Base-by-base conservation (phyloP, 2,888 invertebrate species). In the Dascillus cervinus region DNA sequence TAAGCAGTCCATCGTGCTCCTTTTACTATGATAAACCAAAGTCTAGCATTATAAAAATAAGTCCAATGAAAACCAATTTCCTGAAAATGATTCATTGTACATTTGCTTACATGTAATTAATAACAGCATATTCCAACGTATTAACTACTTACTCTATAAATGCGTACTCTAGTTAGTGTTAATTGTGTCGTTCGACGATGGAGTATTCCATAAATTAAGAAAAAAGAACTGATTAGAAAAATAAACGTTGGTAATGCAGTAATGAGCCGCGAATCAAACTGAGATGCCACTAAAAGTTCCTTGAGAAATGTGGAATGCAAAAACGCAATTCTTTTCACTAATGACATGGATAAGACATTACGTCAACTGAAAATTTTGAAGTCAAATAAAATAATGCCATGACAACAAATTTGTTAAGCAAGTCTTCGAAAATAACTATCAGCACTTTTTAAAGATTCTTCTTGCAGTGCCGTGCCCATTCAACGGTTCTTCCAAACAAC, bases 51-150 rank as follows among this genome's bases (percentile, higher is more conserved):
- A 26, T 59, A 60, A 38, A 59, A 60, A 31, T 49, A 60, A 3
- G 50, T 44, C 56, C 60, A 61, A 28, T 61, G 61, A 30, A 60
- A 56, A 9, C 53, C 44, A 4, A 56, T 26, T 31, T 57, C 53
- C 60, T 60, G 35, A 30, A 44, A 51, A 39, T 17, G 23, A 15
- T 10, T 9, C n/a, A 10, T 26, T 29, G 13, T 23, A 23, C 3
- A 23, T 3, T 23, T 11, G 11, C 9, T 23, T 23, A 3, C 9
- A 23, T 3, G 2, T 11, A 14, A 17, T 15, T 2, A 5, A 21
- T 28, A 11, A 11, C 4, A 8, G 13, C 11, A 29, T n/a, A 1
- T 10, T n/a, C 11, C 13, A 20, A 11, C 15, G 4, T 22, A 5
- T 22, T 22, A 12, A 17, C 22, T 6, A 34, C 34, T 29, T 33